Base-by-base conservation (phyloP, 2,113 vertebrate genomes). In the Salvelinus sp. region DNA sequence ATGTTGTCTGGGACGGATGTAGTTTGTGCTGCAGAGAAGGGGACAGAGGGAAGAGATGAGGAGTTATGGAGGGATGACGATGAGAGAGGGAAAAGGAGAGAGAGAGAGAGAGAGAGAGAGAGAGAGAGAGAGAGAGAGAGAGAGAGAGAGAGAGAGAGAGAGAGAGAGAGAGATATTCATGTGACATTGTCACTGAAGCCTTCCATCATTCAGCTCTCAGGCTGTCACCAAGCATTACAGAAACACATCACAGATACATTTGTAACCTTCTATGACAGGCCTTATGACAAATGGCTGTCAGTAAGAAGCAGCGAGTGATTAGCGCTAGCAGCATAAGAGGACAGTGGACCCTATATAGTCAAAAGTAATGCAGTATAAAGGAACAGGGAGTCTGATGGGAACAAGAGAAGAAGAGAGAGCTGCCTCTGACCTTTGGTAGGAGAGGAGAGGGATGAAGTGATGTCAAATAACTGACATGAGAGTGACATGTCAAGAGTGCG, bases 261-360 rank as follows among this genome's bases (percentile, higher is more conserved):
- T 87, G 82, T 90, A 83, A 87, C 78, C 79, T 73, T 25, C 81
- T 75, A 83, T 73, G 74, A 82, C 79, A 78, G 76, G 76, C 13
- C 78, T 73, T 85, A 85, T 85, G 85, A 87, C 88, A 86, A 79
- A 84, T 70, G 82, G 47, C 80, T 80, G 80, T 87, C 86, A 6
- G 76, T 5, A 69, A 44, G 62, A 73, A 77, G 81, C 70, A 60
- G 72, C 73, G 30, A 67, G 73, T 89, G 84, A 88, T 88, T 83
- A 87, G 77, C 76, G 76, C 58, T 72, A 7, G 54, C 60, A 65
- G 81, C 74, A 75, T 77, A 57, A 79, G 84, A 65, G 48, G 65
- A 47, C 44, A 75, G 50, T 54, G 16, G 50, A 18, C 50, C 12
- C 12, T 18, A 54, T 54, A 54, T 4, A 18, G 12, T 54, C 69